Base-by-base conservation (phyloP, 2,888 invertebrate species). In the Carcina quercana region DNA sequence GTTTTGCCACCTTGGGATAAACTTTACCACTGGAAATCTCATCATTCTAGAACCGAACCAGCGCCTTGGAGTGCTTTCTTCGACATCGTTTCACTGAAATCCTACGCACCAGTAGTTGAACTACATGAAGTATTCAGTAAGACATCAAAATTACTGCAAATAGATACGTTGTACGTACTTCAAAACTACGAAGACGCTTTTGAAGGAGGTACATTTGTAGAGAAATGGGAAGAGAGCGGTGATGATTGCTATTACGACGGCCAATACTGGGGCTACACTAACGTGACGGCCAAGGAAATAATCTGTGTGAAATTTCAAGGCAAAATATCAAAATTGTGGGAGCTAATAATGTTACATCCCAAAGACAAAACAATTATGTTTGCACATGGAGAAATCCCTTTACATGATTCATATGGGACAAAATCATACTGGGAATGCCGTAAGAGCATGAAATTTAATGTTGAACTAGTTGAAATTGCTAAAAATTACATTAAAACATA, bases 1-100 rank as follows among this genome's bases (percentile, higher is more conserved):
- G 95, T 98, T 28, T 79, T 99, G 42, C 98, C 98, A 8, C 97
- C 98, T 0, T 99, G 97, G 95, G 88, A 91, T 32, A 87, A 89
- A 39, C 70, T 98, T 3, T 94, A 94, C 48, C 99, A 99, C 63
- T 99, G 99, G 98, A 87, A 85, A 53, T 86, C 88, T 3, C 66
- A 59, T 14, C 79, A 83, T 15, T 33, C 85, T 14, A 53, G 66
- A 2, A 90, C 91, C 44, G 74, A 76, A 11, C 86, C 88, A 21
- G 72, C 92, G 20, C 89, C 91, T 0, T 98, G 98, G 98, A 76
- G 86, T 3, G 59, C 69, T 19, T 98, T 96, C 68, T 99, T 99
- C 71, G 93, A 98, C 61, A 32, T 97, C 3, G 50, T 83, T 0
- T 92, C 94, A 52, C 76, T 99, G 14, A 86, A 88, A 56, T 80